Evolutionary conservation across 35 echinoderm and acorn worm species (phyloP), one percentile per base, ranked within the genome.

Genomic region (Amphiura filiformis): DNA sequence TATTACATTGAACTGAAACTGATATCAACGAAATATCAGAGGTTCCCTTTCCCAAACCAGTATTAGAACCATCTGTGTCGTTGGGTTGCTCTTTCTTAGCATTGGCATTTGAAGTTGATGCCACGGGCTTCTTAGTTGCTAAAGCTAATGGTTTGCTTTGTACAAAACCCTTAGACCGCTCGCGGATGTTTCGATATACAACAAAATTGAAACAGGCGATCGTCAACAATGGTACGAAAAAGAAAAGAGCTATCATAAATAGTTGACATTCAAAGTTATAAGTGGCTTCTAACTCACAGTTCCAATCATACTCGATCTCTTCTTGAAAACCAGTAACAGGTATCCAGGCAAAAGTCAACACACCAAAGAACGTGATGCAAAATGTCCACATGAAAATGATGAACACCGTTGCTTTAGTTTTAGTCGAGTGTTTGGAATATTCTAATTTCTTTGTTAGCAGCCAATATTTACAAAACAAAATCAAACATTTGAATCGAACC

Each of bases 261-360:
- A 70, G 61, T 3, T 70, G 61, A 70, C 7, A 70, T 70, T 70
- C 61, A 30, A 70, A 70, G 28, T 70, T 70, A 30, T 70, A n/a
- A 3, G 11, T 70, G 28, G 9, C 61, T n/a, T n/a, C 26, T 15
- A n/a, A 52, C 26, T 70, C 61, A 70, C 61, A 70, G 28, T 70
- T 70, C 61, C 61, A 70, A 30, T 70, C 61, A 70, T 70, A 70
- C 28, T 70, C 61, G 61, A 70, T 70, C 26, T 70, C 61, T 70
- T 70, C 17, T n/a, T 18, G 11, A 26, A 70, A 23, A 26, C 61
- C 61, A 70, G 61, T 20, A 52, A 70, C 26, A 13, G 61, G 61
- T 30, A 70, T 26, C 61, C 61, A 70, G 28, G 61, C 61, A 70
- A 70, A 70, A 26, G 61, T 70, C 2, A 70, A 5, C 15, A 52